A percentile compares a stretch with the other conserved stretches of the same genome.
Conservation (phyloP, 1,140 invertebrate genomes). For the Anadara kagoshimensis region DNA sequence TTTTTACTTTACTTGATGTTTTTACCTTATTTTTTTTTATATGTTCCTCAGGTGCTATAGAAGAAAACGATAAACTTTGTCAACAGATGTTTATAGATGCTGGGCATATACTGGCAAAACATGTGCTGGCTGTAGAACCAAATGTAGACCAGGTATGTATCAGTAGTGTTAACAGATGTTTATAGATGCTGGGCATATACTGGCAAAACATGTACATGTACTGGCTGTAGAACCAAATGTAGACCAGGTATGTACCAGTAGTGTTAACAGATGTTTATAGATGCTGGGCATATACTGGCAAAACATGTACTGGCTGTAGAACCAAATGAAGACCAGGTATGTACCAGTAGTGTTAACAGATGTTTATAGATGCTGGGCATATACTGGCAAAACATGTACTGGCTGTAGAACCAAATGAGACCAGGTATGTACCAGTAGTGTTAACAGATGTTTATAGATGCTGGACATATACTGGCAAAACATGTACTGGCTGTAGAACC, state of each 20-base stretch:
- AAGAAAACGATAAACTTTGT: conserved; percentile 83
- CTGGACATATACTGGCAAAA: conserved; percentile 84
- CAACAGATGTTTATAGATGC: conserved; percentile 84
- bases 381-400: conserved; percentile 84
- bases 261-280: conserved; percentile 58
- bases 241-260: conserved; percentile 74
- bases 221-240: conserved; percentile 80
- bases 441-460: conserved; percentile 83
- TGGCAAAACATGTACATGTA: conserved; percentile 85
- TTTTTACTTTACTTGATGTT: background rate
- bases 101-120: conserved; percentile 83
- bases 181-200: conserved; percentile 82
- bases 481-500: conserved; percentile 83
- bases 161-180: conserved; percentile 75
- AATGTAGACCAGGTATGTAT: conserved; percentile 79
- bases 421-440: conserved; percentile 79
- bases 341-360: conserved; percentile 79
- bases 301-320: conserved; percentile 83
- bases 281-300: conserved; percentile 86
- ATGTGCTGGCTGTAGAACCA: conserved; percentile 82
- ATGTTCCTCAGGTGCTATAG: conserved; percentile 68
- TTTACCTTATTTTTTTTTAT: background rate
- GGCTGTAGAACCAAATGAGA: conserved; percentile 82
- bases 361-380: conserved; percentile 87
- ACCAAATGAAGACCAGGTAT: conserved; percentile 80